Conservation (phyloP, 2,888 invertebrate genomes). For the Drosophila multiciliata region DNA sequence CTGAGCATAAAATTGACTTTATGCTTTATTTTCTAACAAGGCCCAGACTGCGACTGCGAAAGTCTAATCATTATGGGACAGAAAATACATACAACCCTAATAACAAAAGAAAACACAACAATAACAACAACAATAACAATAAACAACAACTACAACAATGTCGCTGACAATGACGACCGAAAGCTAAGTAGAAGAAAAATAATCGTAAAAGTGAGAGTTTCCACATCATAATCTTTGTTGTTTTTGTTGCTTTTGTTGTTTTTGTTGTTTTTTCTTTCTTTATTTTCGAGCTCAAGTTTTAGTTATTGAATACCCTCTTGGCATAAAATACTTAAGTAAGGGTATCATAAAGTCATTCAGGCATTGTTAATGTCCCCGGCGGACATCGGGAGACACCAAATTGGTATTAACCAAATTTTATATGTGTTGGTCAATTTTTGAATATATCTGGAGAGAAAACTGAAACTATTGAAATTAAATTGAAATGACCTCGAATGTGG, state of each 20-base stretch:
- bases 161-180: constrained; percentile 65
- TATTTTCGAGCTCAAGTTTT: constrained; percentile 38
- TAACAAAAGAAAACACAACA: constrained; percentile 61
- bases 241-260: not conserved
- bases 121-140: constrained; percentile 10
- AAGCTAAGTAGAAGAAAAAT: constrained; percentile 75
- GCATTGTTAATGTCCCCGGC: not conserved
- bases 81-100: constrained; percentile 51
- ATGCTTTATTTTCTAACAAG: constrained; percentile 64
- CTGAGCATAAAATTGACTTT: constrained; percentile 77
- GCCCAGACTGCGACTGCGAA: constrained; percentile 49
- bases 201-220: constrained; percentile 82
- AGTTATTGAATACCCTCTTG: constrained; percentile 37
- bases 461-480: not conserved
- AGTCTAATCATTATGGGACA: constrained; percentile 75
- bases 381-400: not conserved
- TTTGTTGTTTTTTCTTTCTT: constrained; percentile 36
- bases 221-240: constrained; percentile 70
- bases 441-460: not conserved
- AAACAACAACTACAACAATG: constrained; percentile 5
- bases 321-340: not conserved
- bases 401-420: not conserved
- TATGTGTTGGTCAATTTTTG: not conserved
- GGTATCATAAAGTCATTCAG: not conserved
- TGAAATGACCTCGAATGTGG: not conserved